phyloP scores from a whole-genome alignment of 2,797 vertebrate genomes.

The Hipposideros larvatus region DNA sequence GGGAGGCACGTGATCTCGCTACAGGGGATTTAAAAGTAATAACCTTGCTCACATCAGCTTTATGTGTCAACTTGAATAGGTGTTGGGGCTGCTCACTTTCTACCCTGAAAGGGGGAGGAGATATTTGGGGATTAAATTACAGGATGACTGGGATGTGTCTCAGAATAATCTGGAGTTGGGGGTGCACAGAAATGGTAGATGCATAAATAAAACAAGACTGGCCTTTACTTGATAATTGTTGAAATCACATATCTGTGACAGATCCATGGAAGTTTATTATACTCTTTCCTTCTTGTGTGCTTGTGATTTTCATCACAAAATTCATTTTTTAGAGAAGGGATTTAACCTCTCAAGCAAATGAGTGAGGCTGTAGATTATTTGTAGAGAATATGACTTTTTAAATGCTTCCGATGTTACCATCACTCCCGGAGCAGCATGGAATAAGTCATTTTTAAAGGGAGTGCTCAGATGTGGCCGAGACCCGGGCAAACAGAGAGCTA shows the following conservation, averaged over 20 bases:
- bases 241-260: background rate
- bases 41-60: background rate
- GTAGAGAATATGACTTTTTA: background rate
- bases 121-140: background rate
- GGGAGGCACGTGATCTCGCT: background rate
- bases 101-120: background rate
- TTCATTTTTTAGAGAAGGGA: background rate
- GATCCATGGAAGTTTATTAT: background rate
- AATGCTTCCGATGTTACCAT: background rate
- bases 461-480: background rate
- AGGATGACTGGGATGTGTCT: background rate
- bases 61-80: background rate
- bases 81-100: background rate
- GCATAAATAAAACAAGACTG: background rate
- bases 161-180: background rate
- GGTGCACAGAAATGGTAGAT: background rate
- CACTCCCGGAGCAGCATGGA: background rate
- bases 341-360: background rate
- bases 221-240: background rate
- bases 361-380: background rate
- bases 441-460: background rate
- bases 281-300: too few species aligned
- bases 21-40: fast-evolving
- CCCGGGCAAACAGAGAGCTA: background rate
- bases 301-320: too few species aligned